Base-by-base conservation (phyloP, 2,888 invertebrate genomes). In the Ectemnius lituratus region DNA sequence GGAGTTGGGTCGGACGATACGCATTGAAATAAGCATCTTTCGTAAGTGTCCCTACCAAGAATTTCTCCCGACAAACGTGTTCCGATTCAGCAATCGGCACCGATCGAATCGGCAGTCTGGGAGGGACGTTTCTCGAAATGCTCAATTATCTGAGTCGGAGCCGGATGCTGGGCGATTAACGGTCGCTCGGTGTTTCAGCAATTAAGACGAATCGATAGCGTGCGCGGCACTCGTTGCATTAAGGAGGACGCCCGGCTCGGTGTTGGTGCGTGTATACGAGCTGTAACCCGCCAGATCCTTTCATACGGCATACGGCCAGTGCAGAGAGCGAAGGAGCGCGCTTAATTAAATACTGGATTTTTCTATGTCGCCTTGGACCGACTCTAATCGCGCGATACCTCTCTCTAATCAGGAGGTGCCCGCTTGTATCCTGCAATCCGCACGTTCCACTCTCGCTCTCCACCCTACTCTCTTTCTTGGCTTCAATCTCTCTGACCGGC, bases 281-380 rank as follows among this genome's bases (percentile, higher is more conserved):
- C 23, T 23, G 23, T 23, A 23, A 23, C 0, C 23, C 23, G 37
- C 37, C 37, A 5, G 37, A 37, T 37, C 4, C 37, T 37, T 37
- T 37, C 37, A 23, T 11, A 37, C 5, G 8, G 5, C 11, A 37
- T 6, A 8, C 37, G 8, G 37, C 37, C 8, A 37, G 37, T 37
- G 23, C 46, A 28, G 63, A 67, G 37, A 64, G 62, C 60, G 27
- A 27, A 52, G 66, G 64, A 73, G 71, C 70, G 47, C 27, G 71
- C 70, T 80, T 79, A 79, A 80, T 80, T 79, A 79, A 79, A 79
- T 65, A 58, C 64, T 63, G n/a, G 66, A 70, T 52, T 83, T 79
- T 37, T 37, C 52, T 58, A 66, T 73, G 63, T 49, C 57, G 56
- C 56, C 45, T 11, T 62, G 20, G 59, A 45, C 14, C 47, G 64